Evolutionary conservation across 1,140 invertebrate genomes (phyloP).

Genomic region (Trichoplusia ni): DNA sequence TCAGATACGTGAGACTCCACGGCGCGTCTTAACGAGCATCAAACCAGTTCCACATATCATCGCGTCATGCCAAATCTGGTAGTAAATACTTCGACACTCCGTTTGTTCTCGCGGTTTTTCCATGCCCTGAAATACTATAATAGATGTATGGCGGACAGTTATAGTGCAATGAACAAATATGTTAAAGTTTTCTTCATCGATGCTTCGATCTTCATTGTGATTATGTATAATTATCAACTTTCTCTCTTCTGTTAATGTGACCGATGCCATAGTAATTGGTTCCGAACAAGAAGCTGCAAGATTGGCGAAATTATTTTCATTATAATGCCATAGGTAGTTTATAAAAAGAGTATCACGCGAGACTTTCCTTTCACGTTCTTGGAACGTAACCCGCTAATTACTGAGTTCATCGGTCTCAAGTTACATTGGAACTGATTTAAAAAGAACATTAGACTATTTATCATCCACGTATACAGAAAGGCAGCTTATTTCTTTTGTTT

Average conservation of each 20-base stretch:
- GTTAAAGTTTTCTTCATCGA: conserved; percentile 38
- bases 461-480: conserved; percentile 6
- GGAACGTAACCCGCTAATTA: conserved; percentile 67
- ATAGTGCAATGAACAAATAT: background rate
- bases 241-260: conserved; percentile 62
- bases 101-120: conserved; percentile 60
- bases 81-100: conserved; percentile 66
- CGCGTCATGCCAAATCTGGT: conserved; percentile 74
- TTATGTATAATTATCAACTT: conserved; percentile 61
- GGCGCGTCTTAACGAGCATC: conserved; percentile 74
- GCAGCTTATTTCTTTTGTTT: conserved; percentile 13
- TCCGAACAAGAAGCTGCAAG: conserved; percentile 50
- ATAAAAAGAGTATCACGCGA: conserved; percentile 56
- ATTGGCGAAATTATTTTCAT: conserved; percentile 63
- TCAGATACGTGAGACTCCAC: conserved; percentile 71
- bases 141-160: conserved; percentile 9
- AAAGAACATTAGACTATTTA: conserved; percentile 22
- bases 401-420: conserved; percentile 57
- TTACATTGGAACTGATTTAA: conserved; percentile 48
- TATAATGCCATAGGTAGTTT: conserved; percentile 55
- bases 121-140: conserved; percentile 24
- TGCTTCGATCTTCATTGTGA: conserved; percentile 34
- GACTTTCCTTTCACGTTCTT: conserved; percentile 66
- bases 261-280: conserved; percentile 63
- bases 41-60: conserved; percentile 75